These are phyloP conservation scores for Drosophila obscura DNA, from an alignment of 1,140 invertebrate genomes.

Conservation along the genomic window DNA sequence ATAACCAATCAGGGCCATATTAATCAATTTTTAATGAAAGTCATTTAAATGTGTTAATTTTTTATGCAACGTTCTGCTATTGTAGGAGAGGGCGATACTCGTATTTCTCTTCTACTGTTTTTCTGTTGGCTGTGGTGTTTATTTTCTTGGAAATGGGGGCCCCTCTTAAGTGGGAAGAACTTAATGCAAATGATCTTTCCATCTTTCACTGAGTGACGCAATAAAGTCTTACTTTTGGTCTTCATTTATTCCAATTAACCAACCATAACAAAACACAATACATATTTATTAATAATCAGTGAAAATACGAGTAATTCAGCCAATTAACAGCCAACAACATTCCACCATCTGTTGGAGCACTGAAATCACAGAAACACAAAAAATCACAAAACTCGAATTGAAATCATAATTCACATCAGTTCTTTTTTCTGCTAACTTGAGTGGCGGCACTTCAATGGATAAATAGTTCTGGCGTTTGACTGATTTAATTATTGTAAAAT, in stretches of 20 bases:
- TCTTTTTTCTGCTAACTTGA: slow-evolving; percentile 6
- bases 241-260: slow-evolving; percentile 66
- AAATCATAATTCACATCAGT: slow-evolving; percentile 22
- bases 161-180: not conserved
- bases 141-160: slow-evolving; percentile 58
- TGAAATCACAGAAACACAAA: slow-evolving; percentile 52
- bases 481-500: slow-evolving; percentile 78
- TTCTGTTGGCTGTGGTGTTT: slow-evolving; percentile 22
- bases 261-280: slow-evolving; percentile 63
- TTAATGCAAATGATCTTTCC: slow-evolving; percentile 1
- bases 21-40: slow-evolving; percentile 82
- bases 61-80: slow-evolving; percentile 30
- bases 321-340: slow-evolving; percentile 71
- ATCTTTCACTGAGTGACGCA: slow-evolving; percentile 55
- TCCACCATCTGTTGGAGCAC: slow-evolving; percentile 45
- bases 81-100: not conserved
- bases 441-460: slow-evolving; percentile 52
- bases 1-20: slow-evolving; percentile 79
- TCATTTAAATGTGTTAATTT: slow-evolving; percentile 82
- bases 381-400: slow-evolving; percentile 30
- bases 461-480: slow-evolving; percentile 56
- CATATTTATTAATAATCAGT: slow-evolving; percentile 79
- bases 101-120: not conserved
- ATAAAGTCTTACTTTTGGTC: slow-evolving; percentile 42
- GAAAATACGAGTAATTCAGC: slow-evolving; percentile 63